phyloP scores from a whole-genome alignment of 2,888 invertebrate genomes.

The Mesochorus sp. region DNA sequence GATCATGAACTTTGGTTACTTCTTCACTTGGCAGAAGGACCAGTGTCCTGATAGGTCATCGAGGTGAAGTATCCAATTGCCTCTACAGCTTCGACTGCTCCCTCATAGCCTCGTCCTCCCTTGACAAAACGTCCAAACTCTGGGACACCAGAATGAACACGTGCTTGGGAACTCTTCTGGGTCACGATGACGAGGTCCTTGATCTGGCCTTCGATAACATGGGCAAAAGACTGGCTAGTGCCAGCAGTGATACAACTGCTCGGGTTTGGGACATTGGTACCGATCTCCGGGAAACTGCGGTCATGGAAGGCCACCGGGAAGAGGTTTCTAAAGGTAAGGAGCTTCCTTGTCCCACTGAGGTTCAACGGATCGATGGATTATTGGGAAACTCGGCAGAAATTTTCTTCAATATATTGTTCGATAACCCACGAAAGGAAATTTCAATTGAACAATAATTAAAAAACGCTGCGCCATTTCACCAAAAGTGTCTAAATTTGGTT shows the following conservation, averaged over 20 bases:
- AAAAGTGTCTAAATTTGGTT: neutral
- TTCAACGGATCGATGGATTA: no score
- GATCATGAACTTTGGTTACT: no score
- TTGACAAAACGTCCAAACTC: constrained; percentile 87
- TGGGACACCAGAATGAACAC: constrained; percentile 87
- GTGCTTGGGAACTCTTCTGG: constrained; percentile 85
- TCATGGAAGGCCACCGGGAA: constrained; percentile 87
- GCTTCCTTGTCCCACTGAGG: no score
- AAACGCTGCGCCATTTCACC: no score
- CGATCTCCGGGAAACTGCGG: constrained; percentile 84
- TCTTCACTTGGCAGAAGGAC: constrained; percentile 82
- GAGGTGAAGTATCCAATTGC: constrained; percentile 87
- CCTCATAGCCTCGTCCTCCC: constrained; percentile 87
- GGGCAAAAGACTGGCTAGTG: constrained; percentile 86
- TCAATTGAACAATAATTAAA: no score
- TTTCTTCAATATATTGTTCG: no score
- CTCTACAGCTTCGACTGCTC: constrained; percentile 87
- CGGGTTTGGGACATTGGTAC: constrained; percentile 87
- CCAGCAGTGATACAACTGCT: constrained; percentile 90
- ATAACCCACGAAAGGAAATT: no score
- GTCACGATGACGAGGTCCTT: constrained; percentile 88
- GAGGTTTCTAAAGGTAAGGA: constrained; percentile 87
- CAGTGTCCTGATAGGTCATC: constrained; percentile 85
- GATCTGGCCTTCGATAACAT: constrained; percentile 90
- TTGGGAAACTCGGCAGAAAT: no score